Base-by-base conservation (phyloP, 92 coral and sea anemone genomes). In the Phymanthus crucifer region DNA sequence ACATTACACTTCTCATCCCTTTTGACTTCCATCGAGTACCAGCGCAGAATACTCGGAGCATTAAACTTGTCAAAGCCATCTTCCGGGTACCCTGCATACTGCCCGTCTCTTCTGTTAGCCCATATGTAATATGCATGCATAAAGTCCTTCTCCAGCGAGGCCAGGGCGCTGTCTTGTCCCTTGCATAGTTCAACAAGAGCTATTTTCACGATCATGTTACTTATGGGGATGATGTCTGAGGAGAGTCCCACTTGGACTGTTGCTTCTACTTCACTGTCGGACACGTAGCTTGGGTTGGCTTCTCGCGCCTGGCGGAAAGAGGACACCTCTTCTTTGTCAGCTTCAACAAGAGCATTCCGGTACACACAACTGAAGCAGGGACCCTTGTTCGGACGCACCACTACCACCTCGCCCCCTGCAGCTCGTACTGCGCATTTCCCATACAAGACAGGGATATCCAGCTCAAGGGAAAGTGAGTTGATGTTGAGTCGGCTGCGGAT, bases 381-480 rank as follows among this genome's bases (percentile, higher is more conserved):
- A 19, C 97, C 97, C 21, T 50, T 78, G 76, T 85, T 83, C 6
- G 98, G 98, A 23, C 97, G 85, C 18, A 94, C 96, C 0, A 93
- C 85, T 6, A 94, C 81, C 33, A 92, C 97, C 32, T 94, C 98
- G 26, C 98, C 98, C 9, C 98, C 98, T 1, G 98, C 98, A 5
- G 98, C 98, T 36, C 98, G 87, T n/a, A 87, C 91, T 9, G 98
- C 91, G 71, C 98, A 94, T 54, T 94, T 94, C 1, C 98, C 98
- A 74, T 91, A 94, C 50, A 94, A 77, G 24, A 93, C 77, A 3
- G 97, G 84, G 26, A 94, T 89, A 31, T 91, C 72, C 16, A 84
- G 83, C 78, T 94, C 98, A 0, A 94, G 85, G 35, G 98, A 87
- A 65, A 94, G 36, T 3, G 89, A 78, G 77, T 94, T 94, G 75